Conservation (phyloP, 2,797 vertebrate species). For the Uromys caudimaculatus region DNA sequence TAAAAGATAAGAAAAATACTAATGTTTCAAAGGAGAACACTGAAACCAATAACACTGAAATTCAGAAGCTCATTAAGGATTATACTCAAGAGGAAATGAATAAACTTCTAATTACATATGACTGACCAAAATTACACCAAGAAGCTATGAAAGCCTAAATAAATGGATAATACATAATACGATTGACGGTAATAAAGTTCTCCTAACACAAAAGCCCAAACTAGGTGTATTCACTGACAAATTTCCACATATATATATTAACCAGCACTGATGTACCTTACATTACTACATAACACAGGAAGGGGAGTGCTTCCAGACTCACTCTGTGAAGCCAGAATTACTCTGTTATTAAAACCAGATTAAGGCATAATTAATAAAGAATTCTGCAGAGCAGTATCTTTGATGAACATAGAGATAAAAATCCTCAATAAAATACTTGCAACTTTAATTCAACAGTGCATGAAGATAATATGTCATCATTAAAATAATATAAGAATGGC, state of each 20-base stretch:
- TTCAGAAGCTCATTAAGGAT: background rate
- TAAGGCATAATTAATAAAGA: background rate
- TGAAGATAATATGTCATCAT: background rate
- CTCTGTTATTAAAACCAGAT: background rate
- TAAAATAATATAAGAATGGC: background rate
- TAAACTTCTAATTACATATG: background rate
- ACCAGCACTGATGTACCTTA: background rate
- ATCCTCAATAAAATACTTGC: background rate
- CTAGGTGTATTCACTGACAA: background rate
- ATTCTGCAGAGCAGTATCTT: background rate
- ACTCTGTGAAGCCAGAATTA: background rate
- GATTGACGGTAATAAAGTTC: background rate
- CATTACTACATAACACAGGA: background rate
- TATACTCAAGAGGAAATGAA: background rate
- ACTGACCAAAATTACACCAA: background rate
- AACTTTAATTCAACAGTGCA: background rate
- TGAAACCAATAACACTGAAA: background rate
- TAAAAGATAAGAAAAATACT: background rate
- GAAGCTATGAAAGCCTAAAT: background rate
- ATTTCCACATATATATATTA: background rate
- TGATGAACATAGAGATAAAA: background rate
- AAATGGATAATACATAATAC: background rate
- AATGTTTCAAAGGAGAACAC: background rate
- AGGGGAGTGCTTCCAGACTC: background rate
- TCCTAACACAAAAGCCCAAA: background rate